These are phyloP conservation scores for Vanessa cardui DNA, from an alignment of 2,888 invertebrate genomes.

Conservation along the genomic window DNA sequence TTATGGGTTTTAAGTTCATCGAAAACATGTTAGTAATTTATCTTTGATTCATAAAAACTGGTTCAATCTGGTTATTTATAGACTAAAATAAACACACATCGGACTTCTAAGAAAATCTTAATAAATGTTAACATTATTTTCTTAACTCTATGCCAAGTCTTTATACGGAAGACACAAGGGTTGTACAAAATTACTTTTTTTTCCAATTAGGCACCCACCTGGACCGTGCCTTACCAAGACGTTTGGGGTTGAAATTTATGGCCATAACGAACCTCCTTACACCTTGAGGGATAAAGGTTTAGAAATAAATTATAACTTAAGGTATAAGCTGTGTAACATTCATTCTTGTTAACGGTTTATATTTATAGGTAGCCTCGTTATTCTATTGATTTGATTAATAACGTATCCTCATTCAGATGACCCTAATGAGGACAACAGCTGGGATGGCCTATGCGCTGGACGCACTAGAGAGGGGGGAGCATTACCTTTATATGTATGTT, in stretches of 20 bases:
- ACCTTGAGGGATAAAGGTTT: constrained; percentile 23
- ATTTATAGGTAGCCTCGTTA: not conserved
- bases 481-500: too few species aligned
- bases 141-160: constrained; percentile 48
- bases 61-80: not conserved
- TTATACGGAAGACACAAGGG: constrained; percentile 45
- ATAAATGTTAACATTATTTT: constrained; percentile 27
- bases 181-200: constrained; percentile 60
- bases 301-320: constrained; percentile 16
- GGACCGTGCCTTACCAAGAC: constrained; percentile 58
- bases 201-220: constrained; percentile 70
- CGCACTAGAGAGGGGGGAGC: too few species aligned
- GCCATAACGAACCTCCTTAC: constrained; percentile 29
- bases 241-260: constrained; percentile 45
- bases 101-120: not conserved
- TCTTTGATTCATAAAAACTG: too few species aligned
- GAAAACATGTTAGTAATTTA: too few species aligned
- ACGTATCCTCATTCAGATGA: too few species aligned
- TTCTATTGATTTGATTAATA: too few species aligned
- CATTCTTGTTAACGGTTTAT: not conserved
- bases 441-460: too few species aligned
- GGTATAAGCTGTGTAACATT: not conserved
- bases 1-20: too few species aligned
- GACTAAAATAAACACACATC: not conserved
- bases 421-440: too few species aligned